These are phyloP conservation scores for Drosophila auraria DNA, from an alignment of 1,140 invertebrate genomes.

Conservation along the genomic window DNA sequence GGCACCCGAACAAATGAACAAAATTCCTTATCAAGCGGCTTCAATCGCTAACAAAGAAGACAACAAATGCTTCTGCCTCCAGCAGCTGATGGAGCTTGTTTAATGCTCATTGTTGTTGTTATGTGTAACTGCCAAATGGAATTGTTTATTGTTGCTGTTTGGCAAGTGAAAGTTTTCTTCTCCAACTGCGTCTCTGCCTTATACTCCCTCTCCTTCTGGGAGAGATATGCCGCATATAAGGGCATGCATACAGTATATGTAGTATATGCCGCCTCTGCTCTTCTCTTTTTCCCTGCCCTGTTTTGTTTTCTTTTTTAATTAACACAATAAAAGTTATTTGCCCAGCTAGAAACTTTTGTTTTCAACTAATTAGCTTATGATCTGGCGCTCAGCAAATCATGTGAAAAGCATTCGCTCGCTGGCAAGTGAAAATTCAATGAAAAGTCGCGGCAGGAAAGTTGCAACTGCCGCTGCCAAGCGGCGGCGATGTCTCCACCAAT, in stretches of 20 bases:
- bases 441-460: slow-evolving; percentile 60
- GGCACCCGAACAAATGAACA: slow-evolving; percentile 57
- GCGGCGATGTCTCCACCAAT: slow-evolving; percentile 57
- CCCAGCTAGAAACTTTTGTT: slow-evolving; percentile 59
- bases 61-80: slow-evolving; percentile 54
- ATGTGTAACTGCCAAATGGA: slow-evolving; percentile 76
- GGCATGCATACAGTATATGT: slow-evolving; percentile 71
- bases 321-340: slow-evolving; percentile 76
- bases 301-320: slow-evolving; percentile 81
- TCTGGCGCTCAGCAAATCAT: slow-evolving; percentile 71
- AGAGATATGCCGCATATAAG: slow-evolving; percentile 70
- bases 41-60: slow-evolving; percentile 61
- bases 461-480: neutral
- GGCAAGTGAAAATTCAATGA: slow-evolving; percentile 80
- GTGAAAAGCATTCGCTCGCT: slow-evolving; percentile 57
- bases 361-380: slow-evolving; percentile 67
- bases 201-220: slow-evolving; percentile 38
- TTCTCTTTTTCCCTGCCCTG: slow-evolving; percentile 34
- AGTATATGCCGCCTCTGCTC: slow-evolving; percentile 16
- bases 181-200: slow-evolving; percentile 26
- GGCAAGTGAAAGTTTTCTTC: slow-evolving; percentile 77
- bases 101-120: slow-evolving; percentile 57
- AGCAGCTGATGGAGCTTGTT: slow-evolving; percentile 55
- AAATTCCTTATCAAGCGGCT: slow-evolving; percentile 56
- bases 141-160: slow-evolving; percentile 73